Evolutionary conservation across 2,888 invertebrate species (phyloP), one percentile per base, ranked within the genome.

Genomic region (Caenorhabditis doughertyi): DNA sequence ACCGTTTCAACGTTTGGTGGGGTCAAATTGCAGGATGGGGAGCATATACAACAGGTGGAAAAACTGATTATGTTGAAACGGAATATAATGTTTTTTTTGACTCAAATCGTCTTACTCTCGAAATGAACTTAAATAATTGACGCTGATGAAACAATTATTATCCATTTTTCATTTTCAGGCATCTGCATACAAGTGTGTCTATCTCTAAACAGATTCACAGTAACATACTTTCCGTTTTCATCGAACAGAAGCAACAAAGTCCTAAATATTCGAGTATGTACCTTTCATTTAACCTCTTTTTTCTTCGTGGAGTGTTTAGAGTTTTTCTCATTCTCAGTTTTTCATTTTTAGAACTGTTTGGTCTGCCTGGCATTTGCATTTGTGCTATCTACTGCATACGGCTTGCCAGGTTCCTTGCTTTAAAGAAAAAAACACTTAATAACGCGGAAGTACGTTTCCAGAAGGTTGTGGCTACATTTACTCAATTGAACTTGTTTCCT

Each of bases 21-120:
- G 81, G 77, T 16, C 81, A 81, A 44, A 44, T 77, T 16, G 77
- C 81, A 8, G 81, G 77, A 23, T 81, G 76, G 70, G 72, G 76
- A 23, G 67, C 67, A 13, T 81, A 81, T 47, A 44, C 67, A 9
- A 44, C 58, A 4, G 71, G 79, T 44, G 42, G 13, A 11, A 42
- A 16, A 42, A 42, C 13, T 11, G 42, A 42, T 3, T 3, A 42
- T 42, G 5, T 35, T 35, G 5, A 35, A 51, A 39, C 42, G 4
- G 44, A 44, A 25, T 27, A 18, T 60, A 35, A 35, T 7, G 35
- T 35, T 35, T 35, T 35, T 35, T 35, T 42, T 42, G 32, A 32
- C 32, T 7, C 4, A 7, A 32, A 32, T 32, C 4, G 32, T 7
- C 4, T 9, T 4, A 32, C 32, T 7, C 32, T 32, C 4, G 32